phyloP scores from a whole-genome alignment of 2,888 invertebrate species.

The Hyalella azteca region DNA sequence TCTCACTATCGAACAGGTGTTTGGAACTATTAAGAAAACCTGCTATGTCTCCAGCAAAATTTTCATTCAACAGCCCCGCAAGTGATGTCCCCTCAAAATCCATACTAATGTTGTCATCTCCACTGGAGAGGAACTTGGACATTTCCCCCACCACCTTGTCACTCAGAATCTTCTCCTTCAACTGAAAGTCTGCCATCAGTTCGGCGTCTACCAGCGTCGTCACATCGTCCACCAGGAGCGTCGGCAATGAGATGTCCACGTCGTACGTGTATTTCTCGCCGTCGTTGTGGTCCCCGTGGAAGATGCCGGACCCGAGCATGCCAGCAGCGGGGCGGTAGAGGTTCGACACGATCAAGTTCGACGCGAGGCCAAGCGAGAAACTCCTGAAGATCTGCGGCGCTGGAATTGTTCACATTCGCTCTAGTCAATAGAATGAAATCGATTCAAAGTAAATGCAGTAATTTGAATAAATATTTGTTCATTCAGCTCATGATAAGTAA shows the following conservation, averaged over 20 bases:
- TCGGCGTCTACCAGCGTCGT: not conserved
- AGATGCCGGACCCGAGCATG: constrained; percentile 9
- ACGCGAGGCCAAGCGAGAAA: not conserved
- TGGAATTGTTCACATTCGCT: too few species aligned
- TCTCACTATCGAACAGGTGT: too few species aligned
- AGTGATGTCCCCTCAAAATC: too few species aligned
- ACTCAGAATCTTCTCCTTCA: not conserved
- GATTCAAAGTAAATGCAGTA: too few species aligned
- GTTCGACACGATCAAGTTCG: constrained; percentile 22
- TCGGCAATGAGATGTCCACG: not conserved
- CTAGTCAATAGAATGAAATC: too few species aligned
- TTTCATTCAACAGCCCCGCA: too few species aligned
- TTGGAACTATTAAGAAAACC: too few species aligned
- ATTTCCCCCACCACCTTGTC: not conserved
- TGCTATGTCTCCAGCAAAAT: too few species aligned
- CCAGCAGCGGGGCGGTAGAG: not conserved
- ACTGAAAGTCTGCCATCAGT: not conserved
- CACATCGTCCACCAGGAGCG: not conserved
- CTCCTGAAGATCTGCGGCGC: constrained; percentile 37
- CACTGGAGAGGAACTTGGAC: not conserved
- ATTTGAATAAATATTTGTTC: too few species aligned
- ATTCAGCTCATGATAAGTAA: too few species aligned
- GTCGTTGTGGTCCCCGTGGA: not conserved
- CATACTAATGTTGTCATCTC: too few species aligned
- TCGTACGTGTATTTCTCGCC: not conserved